Conservation (phyloP, 2,797 vertebrate genomes). For the Gymnoscopelus microlampas region DNA sequence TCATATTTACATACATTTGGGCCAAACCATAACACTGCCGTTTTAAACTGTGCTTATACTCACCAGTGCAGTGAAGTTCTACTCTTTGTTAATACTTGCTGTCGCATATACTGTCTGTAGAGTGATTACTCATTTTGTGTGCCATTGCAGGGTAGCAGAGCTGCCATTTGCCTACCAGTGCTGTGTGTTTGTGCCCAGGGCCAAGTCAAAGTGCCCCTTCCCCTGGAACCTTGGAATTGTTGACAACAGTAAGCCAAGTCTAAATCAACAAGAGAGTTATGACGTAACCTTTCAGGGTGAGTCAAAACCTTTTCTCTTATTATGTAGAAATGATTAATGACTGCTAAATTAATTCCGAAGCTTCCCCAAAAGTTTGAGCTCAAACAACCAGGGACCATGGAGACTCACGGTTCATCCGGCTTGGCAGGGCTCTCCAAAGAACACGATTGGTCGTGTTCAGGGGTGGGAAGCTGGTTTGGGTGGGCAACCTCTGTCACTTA, state of each 20-base stretch:
- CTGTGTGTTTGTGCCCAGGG: constrained; percentile 83
- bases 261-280: background rate
- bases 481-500: too few species aligned
- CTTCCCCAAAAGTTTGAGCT: too few species aligned
- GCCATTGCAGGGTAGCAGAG: constrained; percentile 81
- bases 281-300: background rate
- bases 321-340: too few species aligned
- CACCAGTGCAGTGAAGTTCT: background rate
- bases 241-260: constrained; percentile 69
- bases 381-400: too few species aligned
- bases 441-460: too few species aligned
- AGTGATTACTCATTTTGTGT: background rate
- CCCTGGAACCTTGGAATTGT: constrained; percentile 74
- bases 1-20: too few species aligned
- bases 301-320: background rate
- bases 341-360: too few species aligned
- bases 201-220: constrained; percentile 70
- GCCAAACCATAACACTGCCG: too few species aligned
- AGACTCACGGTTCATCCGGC: too few species aligned
- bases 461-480: too few species aligned
- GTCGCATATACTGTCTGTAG: background rate
- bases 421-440: too few species aligned
- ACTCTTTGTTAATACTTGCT: background rate
- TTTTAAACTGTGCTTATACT: too few species aligned
- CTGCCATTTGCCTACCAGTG: constrained; percentile 90